Evolutionary conservation across 2,888 invertebrate genomes (phyloP).

Genomic region (Slavum lentiscoides): DNA sequence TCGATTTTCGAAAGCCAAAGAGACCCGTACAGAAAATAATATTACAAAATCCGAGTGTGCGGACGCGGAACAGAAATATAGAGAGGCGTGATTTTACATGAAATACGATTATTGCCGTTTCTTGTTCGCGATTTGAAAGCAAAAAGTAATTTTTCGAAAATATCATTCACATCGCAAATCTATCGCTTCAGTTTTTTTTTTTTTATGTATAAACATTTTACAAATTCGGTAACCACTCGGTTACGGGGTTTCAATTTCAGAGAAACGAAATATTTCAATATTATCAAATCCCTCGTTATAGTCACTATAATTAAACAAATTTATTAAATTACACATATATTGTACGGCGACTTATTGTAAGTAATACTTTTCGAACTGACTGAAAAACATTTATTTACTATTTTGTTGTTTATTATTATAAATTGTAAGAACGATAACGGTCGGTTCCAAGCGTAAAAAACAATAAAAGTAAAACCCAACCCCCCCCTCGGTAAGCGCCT

Average conservation of each 20-base stretch:
- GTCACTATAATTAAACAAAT: too few species aligned
- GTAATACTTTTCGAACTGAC: too few species aligned
- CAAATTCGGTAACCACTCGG: not conserved
- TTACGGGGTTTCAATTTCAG: not conserved
- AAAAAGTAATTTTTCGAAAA: not conserved
- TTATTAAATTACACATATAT: too few species aligned
- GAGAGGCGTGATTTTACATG: not conserved
- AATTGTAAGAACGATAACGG: too few species aligned
- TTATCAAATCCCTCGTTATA: too few species aligned
- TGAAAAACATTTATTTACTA: too few species aligned
- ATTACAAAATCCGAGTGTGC: not conserved
- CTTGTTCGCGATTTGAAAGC: not conserved
- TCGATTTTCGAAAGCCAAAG: too few species aligned
- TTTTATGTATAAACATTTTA: not conserved
- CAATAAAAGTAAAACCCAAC: too few species aligned
- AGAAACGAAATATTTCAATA: not conserved
- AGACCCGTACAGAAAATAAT: not conserved
- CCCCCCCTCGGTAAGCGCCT: too few species aligned
- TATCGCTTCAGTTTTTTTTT: not conserved
- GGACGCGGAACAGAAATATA: not conserved
- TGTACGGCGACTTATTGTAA: too few species aligned
- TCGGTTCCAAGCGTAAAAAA: too few species aligned
- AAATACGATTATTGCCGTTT: constrained; percentile 1
- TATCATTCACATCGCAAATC: not conserved
- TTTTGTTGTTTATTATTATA: too few species aligned